Base-by-base conservation (phyloP, 1,140 invertebrate genomes). In the Ceratina calcarata region DNA sequence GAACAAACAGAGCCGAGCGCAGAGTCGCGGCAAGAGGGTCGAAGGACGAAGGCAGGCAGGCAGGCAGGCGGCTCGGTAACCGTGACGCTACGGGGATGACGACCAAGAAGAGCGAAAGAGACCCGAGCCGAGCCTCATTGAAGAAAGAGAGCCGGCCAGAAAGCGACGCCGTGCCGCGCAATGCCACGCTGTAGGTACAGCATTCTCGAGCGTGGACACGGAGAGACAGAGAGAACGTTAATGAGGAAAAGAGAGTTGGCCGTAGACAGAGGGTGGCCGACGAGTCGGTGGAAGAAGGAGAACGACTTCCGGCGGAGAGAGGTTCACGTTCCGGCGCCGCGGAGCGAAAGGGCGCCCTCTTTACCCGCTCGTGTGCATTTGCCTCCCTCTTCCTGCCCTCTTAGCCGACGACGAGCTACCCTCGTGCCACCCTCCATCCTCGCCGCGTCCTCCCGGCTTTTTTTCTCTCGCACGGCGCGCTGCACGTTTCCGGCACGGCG, bases 301-400 rank as follows among this genome's bases (percentile, higher is more conserved):
- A 57, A 70, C 24, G 12, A 4, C 73, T 77, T 78, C 75, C 81
- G 83, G 73, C 67, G 70, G 78, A 80, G 81, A 88, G 71, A 68
- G 78, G 72, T 80, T 76, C 78, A 68, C 82, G 73, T 66, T n/a
- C 81, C 68, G 27, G 27, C 27, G 27, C 27, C 27, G 24, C 74
- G 68, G 74, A 77, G 74, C 80, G 78, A 79, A 86, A 82, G 80
- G 82, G 81, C 83, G 77, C 83, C 79, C 84, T 85, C 86, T 83
- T 85, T 64, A 79, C 45, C 66, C 85, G 77, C 78, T 60, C 73
- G 85, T 76, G 88, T 88, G 87, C 89, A 88, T 87, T 87, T 83
- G 82, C 79, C 80, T 85, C 81, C 81, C 82, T 85, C 82, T 85
- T 84, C 81, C 86, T 64, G 67, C 32, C 64, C 79, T 86, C 84